Base-by-base conservation (phyloP, 2,888 invertebrate species). In the Cartodere bifasciata region DNA sequence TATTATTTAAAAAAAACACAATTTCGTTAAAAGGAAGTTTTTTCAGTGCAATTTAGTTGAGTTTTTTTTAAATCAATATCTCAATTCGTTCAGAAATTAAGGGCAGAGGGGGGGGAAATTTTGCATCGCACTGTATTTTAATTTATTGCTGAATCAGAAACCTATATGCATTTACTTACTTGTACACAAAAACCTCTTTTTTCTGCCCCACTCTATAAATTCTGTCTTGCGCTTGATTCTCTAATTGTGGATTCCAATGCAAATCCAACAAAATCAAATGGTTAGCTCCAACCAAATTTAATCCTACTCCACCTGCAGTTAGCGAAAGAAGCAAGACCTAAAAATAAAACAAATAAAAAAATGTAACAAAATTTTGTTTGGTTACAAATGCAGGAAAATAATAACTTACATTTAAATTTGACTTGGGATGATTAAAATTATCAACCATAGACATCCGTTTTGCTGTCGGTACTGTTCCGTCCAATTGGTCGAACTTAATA, bases 211-310 rank as follows among this genome's bases (percentile, higher is more conserved):
- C 77, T 36, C 94, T 65, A 62, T 92, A 91, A 38, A 95, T 79
- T 37, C 95, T 68, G 63, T 95, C 95, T 62, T 86, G 87, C 0
- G 94, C 95, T 59, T 95, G 95, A 23, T 78, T 70, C 60, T 97
- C 95, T 25, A 95, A 62, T 50, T 94, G 92, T 0, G 95, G 95
- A 68, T 95, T 97, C 91, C 94, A 97, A 60, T 95, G 94, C 30
- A 90, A 71, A 62, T 97, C 95, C 13, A 91, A 58, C 16, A 97
- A 63, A 16, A 94, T 69, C 26, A 97, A 68, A 57, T 95, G 88
- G 65, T 86, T 92, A 1, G 81, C 95, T 2, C 94, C 95, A 33
- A 84, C 70, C 31, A 95, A 67, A 66, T 97, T 95, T 9, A 97
- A 65, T 0, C 95, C 95, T 10, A 92, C 91, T 14, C 94, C 95